A percentile compares a stretch with the other conserved stretches of the same genome.
Evolutionary conservation across 2,888 invertebrate species (phyloP).

Genomic region (Liopterus haemorrhoidalis): DNA sequence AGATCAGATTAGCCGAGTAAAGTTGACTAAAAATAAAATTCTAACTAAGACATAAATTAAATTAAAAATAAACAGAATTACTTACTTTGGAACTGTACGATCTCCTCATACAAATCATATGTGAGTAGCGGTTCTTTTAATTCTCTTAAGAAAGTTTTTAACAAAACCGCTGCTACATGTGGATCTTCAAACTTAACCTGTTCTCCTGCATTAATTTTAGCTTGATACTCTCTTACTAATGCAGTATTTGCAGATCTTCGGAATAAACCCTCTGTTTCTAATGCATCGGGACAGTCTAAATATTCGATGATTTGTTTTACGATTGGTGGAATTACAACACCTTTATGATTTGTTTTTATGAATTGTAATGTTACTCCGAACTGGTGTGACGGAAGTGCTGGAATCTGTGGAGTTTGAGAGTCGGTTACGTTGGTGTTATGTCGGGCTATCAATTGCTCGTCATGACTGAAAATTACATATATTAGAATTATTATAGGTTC

Average conservation of each 20-base stretch:
- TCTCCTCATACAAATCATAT: slow-evolving; percentile 88
- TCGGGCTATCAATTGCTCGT: slow-evolving; percentile 58
- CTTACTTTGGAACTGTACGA: slow-evolving; percentile 83
- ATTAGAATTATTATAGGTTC: slow-evolving; percentile 5
- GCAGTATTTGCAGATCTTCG: slow-evolving; percentile 83
- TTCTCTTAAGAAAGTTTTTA: slow-evolving; percentile 91
- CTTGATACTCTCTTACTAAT: slow-evolving; percentile 78
- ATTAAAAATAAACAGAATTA: slow-evolving; percentile 23
- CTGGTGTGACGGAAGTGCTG: slow-evolving; percentile 69
- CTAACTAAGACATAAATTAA: too few species aligned
- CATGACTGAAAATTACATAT: slow-evolving; percentile 56
- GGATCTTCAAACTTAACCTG: slow-evolving; percentile 74
- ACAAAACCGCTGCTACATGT: slow-evolving; percentile 88
- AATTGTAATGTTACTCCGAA: slow-evolving; percentile 92
- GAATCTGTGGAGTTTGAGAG: slow-evolving; percentile 34
- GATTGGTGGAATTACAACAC: slow-evolving; percentile 84
- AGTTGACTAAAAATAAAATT: too few species aligned
- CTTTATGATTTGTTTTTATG: slow-evolving; percentile 81
- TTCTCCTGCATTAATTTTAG: slow-evolving; percentile 81
- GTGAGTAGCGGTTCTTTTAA: slow-evolving; percentile 90
- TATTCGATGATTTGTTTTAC: slow-evolving; percentile 87
- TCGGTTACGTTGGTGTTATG: slow-evolving; percentile 49
- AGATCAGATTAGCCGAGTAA: too few species aligned
- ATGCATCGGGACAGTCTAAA: slow-evolving; percentile 78
- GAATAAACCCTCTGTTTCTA: slow-evolving; percentile 95